Evolutionary conservation across 2,797 vertebrate species (phyloP).

Genomic region (Holocentrus rufus): DNA sequence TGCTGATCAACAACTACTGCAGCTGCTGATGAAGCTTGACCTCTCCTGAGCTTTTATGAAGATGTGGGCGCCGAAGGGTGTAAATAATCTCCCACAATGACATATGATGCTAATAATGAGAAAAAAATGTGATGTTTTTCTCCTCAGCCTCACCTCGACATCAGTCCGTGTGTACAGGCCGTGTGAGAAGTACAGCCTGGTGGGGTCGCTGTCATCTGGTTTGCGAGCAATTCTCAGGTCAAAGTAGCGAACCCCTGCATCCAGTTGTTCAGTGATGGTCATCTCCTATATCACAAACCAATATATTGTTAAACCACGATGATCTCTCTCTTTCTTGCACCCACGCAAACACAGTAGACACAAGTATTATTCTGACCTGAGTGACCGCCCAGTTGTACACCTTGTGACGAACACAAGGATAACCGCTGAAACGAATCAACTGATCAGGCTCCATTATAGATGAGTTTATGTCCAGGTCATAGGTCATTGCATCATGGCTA

Average conservation of each 20-base stretch:
- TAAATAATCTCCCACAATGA: too few species aligned
- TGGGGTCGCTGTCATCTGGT: conserved; percentile 46
- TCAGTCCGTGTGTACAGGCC: conserved; percentile 65
- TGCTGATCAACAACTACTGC: too few species aligned
- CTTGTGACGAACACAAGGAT: conserved; percentile 43
- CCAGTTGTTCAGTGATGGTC: conserved; percentile 59
- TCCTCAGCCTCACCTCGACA: conserved; percentile 65
- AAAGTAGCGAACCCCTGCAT: conserved; percentile 69
- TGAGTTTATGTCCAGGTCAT: conserved; percentile 67
- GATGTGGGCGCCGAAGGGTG: background rate
- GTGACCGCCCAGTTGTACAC: conserved; percentile 57
- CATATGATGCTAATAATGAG: too few species aligned
- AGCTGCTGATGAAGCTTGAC: too few species aligned
- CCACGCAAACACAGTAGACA: background rate
- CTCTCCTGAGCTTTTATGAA: background rate
- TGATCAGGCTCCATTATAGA: conserved; percentile 58
- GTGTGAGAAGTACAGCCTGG: conserved; percentile 64
- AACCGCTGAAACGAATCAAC: conserved; percentile 47
- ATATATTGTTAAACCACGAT: background rate
- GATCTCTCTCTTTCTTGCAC: background rate
- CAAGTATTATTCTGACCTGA: conserved; percentile 46
- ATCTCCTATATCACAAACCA: conserved; percentile 45
- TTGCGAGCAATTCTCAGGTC: conserved; percentile 69
- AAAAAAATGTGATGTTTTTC: background rate
- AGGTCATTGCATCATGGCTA: conserved; percentile 73